phyloP scores from a whole-genome alignment of 2,888 invertebrate species.

The Erebia aethiops region DNA sequence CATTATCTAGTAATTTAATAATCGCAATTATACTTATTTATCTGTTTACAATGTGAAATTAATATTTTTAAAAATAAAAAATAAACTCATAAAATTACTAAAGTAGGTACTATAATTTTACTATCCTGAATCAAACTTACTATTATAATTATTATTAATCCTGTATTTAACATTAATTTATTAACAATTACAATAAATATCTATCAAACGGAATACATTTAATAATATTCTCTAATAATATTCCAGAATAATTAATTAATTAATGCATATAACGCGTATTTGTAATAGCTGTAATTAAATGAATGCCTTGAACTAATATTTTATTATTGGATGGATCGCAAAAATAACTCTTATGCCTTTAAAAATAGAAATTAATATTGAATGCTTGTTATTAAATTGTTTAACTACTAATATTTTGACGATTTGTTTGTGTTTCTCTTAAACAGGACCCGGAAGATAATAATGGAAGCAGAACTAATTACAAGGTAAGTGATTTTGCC shows the following conservation, averaged over 20 bases:
- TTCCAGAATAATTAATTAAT: conserved; percentile 17
- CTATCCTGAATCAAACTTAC: not conserved
- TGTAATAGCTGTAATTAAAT: conserved; percentile 20
- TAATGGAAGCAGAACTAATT: conserved; percentile 18
- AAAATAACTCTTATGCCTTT: conserved; percentile 8
- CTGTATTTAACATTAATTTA: conserved; percentile 20
- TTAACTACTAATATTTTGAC: conserved; percentile 24
- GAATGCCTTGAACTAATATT: conserved; percentile 28
- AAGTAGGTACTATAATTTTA: too few species aligned
- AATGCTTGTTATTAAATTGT: conserved; percentile 10
- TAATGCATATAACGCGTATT: conserved; percentile 16
- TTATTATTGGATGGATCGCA: conserved; percentile 30
- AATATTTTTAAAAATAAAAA: too few species aligned
- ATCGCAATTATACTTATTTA: too few species aligned
- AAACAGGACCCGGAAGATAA: conserved; percentile 28
- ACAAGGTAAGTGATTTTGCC: conserved; percentile 24
- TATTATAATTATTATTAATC: conserved; percentile 3
- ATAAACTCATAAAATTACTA: too few species aligned
- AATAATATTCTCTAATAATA: conserved; percentile 20
- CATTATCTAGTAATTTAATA: too few species aligned
- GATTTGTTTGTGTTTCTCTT: conserved; percentile 22
- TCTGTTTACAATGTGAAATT: too few species aligned
- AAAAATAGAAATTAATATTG: conserved; percentile 12
- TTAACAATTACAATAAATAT: conserved; percentile 26
- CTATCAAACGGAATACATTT: conserved; percentile 14